Base-by-base conservation (phyloP, 2,113 vertebrate genomes). In the Oryzias javanicus region DNA sequence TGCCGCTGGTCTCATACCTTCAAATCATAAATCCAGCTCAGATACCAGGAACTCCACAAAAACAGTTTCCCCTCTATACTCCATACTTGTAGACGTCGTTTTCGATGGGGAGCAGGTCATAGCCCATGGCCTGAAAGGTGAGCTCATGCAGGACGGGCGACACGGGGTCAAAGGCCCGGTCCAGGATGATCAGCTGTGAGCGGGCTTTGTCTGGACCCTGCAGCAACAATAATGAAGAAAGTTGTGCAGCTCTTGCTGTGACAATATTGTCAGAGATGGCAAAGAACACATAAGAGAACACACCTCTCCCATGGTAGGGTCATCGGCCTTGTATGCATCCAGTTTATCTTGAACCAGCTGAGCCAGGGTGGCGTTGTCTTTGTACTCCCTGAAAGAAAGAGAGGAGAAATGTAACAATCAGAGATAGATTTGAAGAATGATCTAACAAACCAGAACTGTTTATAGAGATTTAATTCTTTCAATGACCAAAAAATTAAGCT, bases 81-180 rank as follows among this genome's bases (percentile, higher is more conserved):
- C 45, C 57, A 0, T 88, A 98, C 96, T 93, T 95, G 91, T 99
- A 99, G 64, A 99, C 96, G 0, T 98, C 96, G 0, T 98, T 99
- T 75, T 99, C 96, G 2, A 99, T 95, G 68, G 96, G 96, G 86
- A 99, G 90, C 79, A 99, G 91, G 79, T 99, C 97, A 0, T 96
- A 98, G 78, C 95, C 95, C 97, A 99, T 99, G 2, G 97, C 97
- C 91, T 99, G 97, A 86, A 99, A 96, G 20, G 97, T 99, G 67
- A 98, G 83, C 52, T 98, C 96, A 0, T 98, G 97, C 25, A 99
- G 92, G 41, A 99, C 93, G 0, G 96, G 97, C 0, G 96, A 96
- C 0, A 92, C 91, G 0, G 96, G 95, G 76, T 99, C 97, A 1
- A 99, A 99, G 15, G 94, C 97, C 0, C 97, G 89, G 85, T 99